Evolutionary conservation across 2,113 vertebrate species (phyloP).

Genomic region (Forbesichthys papilliferus): DNA sequence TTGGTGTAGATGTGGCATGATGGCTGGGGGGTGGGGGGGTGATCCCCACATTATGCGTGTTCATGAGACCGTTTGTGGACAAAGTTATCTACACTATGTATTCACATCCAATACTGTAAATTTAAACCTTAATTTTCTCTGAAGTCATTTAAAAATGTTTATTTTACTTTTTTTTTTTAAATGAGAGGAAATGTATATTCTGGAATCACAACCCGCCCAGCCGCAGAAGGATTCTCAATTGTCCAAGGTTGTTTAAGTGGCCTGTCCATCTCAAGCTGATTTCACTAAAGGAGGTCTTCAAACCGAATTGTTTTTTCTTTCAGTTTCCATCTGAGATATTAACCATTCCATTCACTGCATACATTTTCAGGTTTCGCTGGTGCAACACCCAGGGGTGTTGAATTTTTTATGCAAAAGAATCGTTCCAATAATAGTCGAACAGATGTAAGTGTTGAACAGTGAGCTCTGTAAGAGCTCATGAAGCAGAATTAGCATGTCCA

Average conservation of each 20-base stretch:
- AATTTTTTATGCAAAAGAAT: too few species aligned
- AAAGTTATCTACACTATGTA: too few species aligned
- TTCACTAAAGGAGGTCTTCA: conserved; percentile 82
- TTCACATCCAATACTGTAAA: background rate
- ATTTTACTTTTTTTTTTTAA: too few species aligned
- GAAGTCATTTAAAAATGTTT: background rate
- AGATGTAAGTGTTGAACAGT: too few species aligned
- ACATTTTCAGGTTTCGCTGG: conserved; percentile 96
- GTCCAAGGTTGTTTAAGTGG: background rate
- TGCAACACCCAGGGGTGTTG: conserved; percentile 77
- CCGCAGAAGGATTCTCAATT: too few species aligned
- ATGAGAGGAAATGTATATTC: too few species aligned
- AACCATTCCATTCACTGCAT: conserved; percentile 96
- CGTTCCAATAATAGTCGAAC: too few species aligned
- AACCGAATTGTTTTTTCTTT: conserved; percentile 87
- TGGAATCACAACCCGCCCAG: too few species aligned
- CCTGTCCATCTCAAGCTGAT: background rate
- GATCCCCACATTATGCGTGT: conserved; percentile 2
- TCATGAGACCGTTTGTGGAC: background rate
- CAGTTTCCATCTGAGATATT: conserved; percentile 92
- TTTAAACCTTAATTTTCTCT: background rate
- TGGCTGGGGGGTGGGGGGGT: too few species aligned
- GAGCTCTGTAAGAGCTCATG: too few species aligned
- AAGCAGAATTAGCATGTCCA: too few species aligned
- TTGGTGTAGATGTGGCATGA: background rate